Evolutionary conservation across 2,113 vertebrate species (phyloP).

Genomic region (Anas platyrhynchos): DNA sequence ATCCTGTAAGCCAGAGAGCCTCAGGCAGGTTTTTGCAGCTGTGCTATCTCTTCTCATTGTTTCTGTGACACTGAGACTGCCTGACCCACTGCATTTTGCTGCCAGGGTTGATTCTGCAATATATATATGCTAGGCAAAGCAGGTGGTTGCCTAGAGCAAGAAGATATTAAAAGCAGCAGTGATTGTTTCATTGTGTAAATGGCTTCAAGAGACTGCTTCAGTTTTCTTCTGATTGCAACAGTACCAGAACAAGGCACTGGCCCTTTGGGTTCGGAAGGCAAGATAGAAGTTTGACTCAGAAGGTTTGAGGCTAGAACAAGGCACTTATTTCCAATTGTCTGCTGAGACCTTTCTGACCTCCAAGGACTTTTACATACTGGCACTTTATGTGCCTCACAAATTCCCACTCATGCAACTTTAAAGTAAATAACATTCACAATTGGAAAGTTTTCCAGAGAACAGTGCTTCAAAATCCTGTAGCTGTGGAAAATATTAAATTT

Average conservation of each 20-base stretch:
- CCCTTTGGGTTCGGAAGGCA: neutral
- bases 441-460: neutral
- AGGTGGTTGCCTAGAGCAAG: slow-evolving; percentile 60
- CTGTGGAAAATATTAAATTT: neutral
- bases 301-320: neutral
- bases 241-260: neutral
- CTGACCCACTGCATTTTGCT: slow-evolving; percentile 26
- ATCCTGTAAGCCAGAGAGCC: slow-evolving; percentile 21
- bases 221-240: neutral
- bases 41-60: slow-evolving; percentile 48
- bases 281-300: neutral
- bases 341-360: neutral
- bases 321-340: slow-evolving; percentile 3
- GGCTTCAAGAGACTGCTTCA: neutral
- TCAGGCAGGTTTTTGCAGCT: slow-evolving; percentile 59
- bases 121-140: neutral
- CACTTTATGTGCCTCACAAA: neutral
- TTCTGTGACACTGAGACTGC: slow-evolving; percentile 16
- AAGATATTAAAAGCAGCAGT: slow-evolving; percentile 49
- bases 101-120: slow-evolving; percentile 17
- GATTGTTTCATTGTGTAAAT: slow-evolving; percentile 41
- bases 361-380: neutral
- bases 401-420: neutral
- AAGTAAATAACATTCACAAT: neutral
- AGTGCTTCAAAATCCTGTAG: neutral